A percentile compares a stretch with the other conserved stretches of the same genome.
Conservation (phyloP, 2,888 invertebrate species). For the Clistopyga incitator region DNA sequence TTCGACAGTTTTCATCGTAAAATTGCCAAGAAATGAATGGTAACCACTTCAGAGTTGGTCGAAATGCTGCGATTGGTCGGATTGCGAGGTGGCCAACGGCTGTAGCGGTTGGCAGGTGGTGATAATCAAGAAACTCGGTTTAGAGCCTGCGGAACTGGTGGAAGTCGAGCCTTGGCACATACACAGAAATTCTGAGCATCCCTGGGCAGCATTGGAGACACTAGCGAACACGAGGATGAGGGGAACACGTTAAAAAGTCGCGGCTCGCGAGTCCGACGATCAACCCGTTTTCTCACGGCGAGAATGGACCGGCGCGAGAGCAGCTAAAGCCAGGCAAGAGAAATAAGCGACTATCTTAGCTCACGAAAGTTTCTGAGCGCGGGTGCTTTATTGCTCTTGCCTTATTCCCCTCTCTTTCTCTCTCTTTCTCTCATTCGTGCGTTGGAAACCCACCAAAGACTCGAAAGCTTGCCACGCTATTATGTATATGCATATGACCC, state of each 20-base stretch:
- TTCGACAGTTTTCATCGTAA: too few relatives aligned
- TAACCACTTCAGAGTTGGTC: too few relatives aligned
- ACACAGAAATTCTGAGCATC: constrained; percentile 19
- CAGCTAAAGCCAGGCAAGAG: constrained; percentile 43
- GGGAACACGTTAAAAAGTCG: constrained; percentile 70
- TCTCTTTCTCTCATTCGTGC: constrained; percentile 55
- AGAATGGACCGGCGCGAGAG: constrained; percentile 46
- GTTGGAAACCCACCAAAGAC: constrained; percentile 37
- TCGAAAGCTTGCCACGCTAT: constrained; percentile 47
- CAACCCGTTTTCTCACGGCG: constrained; percentile 72
- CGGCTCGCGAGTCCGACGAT: constrained; percentile 63
- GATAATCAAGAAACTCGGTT: neutral
- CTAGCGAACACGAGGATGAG: constrained; percentile 58
- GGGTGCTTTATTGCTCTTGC: constrained; percentile 67
- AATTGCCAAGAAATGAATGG: too few relatives aligned
- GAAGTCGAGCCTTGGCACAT: neutral
- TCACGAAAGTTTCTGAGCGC: constrained; percentile 65
- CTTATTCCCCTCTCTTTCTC: constrained; percentile 58
- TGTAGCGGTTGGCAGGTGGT: neutral
- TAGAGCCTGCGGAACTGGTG: constrained; percentile 29
- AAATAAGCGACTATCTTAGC: constrained; percentile 62
- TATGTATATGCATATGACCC: constrained; percentile 20
- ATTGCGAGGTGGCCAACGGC: neutral
- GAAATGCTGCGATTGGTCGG: too few relatives aligned
- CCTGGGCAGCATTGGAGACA: constrained; percentile 24